Evolutionary conservation across 2,113 vertebrate genomes (phyloP).

Genomic region (Istiophorus platypterus): DNA sequence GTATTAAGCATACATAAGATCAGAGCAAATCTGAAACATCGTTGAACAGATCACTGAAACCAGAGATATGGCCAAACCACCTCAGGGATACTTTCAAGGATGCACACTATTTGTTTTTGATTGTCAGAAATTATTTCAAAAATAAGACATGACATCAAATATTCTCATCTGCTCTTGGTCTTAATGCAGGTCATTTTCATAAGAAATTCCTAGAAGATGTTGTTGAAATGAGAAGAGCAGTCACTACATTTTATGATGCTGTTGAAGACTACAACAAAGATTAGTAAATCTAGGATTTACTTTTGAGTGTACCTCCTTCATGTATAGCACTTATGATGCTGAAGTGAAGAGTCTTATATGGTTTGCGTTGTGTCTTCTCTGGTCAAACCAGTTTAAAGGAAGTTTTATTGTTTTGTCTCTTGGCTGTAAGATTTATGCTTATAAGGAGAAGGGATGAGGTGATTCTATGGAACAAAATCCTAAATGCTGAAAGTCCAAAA

Average conservation of each 20-base stretch:
- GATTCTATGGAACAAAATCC: constrained; percentile 51
- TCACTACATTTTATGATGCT: not conserved
- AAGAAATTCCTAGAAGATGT: constrained; percentile 15
- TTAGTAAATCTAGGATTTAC: not conserved
- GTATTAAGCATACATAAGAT: not conserved
- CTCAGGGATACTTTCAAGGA: constrained; percentile 68
- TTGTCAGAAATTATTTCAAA: not conserved
- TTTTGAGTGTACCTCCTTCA: not conserved
- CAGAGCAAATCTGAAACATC: constrained; percentile 19
- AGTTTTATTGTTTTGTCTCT: not conserved
- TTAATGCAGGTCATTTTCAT: constrained; percentile 6
- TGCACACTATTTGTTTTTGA: constrained; percentile 2
- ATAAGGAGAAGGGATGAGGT: not conserved
- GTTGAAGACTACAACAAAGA: not conserved
- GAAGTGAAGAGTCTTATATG: not conserved
- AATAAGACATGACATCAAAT: not conserved
- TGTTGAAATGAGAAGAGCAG: constrained; percentile 3
- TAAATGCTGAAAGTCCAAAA: constrained; percentile 65
- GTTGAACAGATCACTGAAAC: constrained; percentile 35
- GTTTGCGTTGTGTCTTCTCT: constrained; percentile 13
- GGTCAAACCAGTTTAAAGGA: not conserved
- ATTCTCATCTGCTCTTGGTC: not conserved
- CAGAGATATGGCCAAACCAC: constrained; percentile 40
- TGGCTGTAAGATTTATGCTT: not conserved
- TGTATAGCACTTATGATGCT: not conserved